These are phyloP conservation scores for Vidua macroura DNA, from an alignment of 2,113 vertebrate species.

Conservation along the genomic window DNA sequence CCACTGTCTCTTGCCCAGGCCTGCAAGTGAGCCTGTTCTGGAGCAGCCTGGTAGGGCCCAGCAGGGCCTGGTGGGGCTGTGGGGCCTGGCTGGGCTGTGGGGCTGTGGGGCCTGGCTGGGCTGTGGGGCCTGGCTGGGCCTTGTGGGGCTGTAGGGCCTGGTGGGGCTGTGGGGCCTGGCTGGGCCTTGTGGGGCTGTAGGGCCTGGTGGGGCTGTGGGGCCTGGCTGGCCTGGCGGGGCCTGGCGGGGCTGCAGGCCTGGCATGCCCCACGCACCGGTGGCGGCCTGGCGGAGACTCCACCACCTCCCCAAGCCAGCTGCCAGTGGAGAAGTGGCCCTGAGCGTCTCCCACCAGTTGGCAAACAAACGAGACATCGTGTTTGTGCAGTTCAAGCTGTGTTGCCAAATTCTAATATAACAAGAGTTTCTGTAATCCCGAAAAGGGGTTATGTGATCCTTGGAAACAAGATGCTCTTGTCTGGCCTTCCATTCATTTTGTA, in stretches of 20 bases:
- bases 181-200: no score
- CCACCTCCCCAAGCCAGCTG: not conserved
- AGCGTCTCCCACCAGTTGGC: constrained; percentile 37
- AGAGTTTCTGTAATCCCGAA: constrained; percentile 33
- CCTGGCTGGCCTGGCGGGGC: no score
- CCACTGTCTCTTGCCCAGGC: not conserved
- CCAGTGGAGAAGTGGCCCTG: not conserved
- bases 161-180: not conserved
- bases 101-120: not conserved
- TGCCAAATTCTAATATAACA: constrained; percentile 57
- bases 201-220: no score
- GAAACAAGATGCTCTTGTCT: constrained; percentile 55
- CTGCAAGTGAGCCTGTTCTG: fast-evolving
- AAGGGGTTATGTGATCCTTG: constrained; percentile 46
- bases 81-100: not conserved
- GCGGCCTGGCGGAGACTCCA: not conserved
- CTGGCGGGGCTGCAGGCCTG: not conserved
- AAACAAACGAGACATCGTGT: constrained; percentile 43
- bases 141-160: not conserved
- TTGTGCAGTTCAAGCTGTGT: not conserved
- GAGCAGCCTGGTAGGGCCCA: fast-evolving
- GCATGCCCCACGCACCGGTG: fast-evolving
- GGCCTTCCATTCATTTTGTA: constrained; percentile 59
- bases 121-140: no score
- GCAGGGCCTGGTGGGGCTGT: not conserved